Base-by-base conservation (phyloP, 2,113 vertebrate genomes). In the Picathartes gymnocephalus region DNA sequence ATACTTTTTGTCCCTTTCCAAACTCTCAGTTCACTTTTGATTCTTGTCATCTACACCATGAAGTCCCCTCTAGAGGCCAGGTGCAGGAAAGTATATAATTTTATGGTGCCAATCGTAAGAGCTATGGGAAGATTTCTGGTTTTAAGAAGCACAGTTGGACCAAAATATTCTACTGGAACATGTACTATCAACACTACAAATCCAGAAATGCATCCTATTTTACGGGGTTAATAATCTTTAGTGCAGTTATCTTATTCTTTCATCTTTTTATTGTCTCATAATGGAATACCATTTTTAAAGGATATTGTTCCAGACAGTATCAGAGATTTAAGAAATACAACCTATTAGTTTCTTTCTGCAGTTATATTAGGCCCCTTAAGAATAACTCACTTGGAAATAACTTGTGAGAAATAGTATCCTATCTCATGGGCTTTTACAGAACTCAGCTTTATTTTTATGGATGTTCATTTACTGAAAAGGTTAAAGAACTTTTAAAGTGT, bases 311-410 rank as follows among this genome's bases (percentile, higher is more conserved):
- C 35, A 86, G 65, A 82, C 10, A 47, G 61, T 24, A 85, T 72
- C 53, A 60, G 57, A 71, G 40, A 79, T 85, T 53, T 78, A 84
- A 90, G 61, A 91, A 85, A 95, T 68, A 90, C 5, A 92, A 60
- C 8, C 35, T 62, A 30, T 66, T 92, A 72, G 37, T 61, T 83
- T 81, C 44, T 62, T 95, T 72, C 72, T 86, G 24, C 39, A 54
- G 35, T 57, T 58, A 54, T 44, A 83, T 62, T 86, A 81, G 25
- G 31, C 17, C 64, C 47, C 39, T 65, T 88, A 76, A 80, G 68
- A 92, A 81, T 69, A 92, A 81, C 18, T 42, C 60, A 73, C 37
- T 77, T 81, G 76, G 60, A 93, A 92, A 88, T 73, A 81, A 96
- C 48, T 51, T 73, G 39, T 77, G 47, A 90, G 33, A 71, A 93